These are phyloP conservation scores for Chymomyza procnemis DNA, from an alignment of 2,888 invertebrate species.

Conservation along the genomic window DNA sequence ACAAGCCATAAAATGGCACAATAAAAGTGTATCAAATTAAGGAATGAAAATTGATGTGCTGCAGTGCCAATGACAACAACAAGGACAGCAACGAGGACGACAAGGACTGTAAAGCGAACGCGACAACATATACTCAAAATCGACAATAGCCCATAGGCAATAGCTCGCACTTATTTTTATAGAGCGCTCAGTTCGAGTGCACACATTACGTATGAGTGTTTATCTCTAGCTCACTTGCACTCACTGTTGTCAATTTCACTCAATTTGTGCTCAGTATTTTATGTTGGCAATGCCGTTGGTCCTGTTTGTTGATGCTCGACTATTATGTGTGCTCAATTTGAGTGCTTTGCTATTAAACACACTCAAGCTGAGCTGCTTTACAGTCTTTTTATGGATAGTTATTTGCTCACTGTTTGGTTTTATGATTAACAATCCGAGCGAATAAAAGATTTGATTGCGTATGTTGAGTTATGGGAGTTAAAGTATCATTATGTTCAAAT, in stretches of 20 bases:
- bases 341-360: constrained; percentile 4
- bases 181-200: neutral
- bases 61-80: neutral
- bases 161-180: neutral
- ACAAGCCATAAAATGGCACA: constrained; percentile 68
- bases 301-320: neutral
- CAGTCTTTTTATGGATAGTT: constrained; percentile 37
- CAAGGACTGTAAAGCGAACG: neutral
- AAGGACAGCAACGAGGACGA: neutral
- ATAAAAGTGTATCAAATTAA: constrained; percentile 73
- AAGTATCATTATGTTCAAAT: neutral
- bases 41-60: constrained; percentile 56
- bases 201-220: neutral
- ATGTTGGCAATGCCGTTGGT: neutral
- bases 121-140: neutral
- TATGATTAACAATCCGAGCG: constrained; percentile 27
- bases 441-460: neutral
- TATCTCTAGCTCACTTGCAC: too few relatives aligned
- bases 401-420: constrained; percentile 39
- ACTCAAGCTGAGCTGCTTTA: constrained; percentile 33
- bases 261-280: neutral
- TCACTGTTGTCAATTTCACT: too few relatives aligned
- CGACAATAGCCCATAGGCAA: neutral
- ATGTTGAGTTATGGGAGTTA: neutral
- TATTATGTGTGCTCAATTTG: neutral